phyloP scores from a whole-genome alignment of 1,140 invertebrate genomes.

The Zaprionus nigranus region DNA sequence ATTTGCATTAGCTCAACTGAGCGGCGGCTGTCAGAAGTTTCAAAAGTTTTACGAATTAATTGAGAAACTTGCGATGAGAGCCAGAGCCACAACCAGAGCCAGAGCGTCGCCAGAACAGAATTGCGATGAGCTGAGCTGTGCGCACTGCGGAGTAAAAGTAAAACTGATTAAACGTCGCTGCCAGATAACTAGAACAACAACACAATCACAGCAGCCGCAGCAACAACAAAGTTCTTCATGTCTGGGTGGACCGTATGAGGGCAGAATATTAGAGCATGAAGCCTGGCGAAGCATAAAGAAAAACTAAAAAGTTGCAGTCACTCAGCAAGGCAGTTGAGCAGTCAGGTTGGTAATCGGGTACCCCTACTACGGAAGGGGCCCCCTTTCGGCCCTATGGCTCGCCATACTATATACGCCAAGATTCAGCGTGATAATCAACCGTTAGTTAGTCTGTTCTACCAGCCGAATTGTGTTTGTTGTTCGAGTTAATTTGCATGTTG shows the following conservation, averaged over 20 bases:
- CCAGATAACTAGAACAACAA: constrained; percentile 47
- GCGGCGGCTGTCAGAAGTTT: constrained; percentile 58
- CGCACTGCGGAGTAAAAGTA: constrained; percentile 22
- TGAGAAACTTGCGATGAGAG: constrained; percentile 63
- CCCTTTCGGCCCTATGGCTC: neutral
- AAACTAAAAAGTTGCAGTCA: constrained; percentile 52
- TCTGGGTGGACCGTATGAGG: constrained; percentile 42
- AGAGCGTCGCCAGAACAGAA: constrained; percentile 26
- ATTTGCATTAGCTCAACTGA: constrained; percentile 60
- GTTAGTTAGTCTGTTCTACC: constrained; percentile 42
- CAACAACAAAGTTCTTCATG: constrained; percentile 12
- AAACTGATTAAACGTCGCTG: constrained; percentile 68
- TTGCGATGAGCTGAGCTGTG: constrained; percentile 25
- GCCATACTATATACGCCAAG: neutral
- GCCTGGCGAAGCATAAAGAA: constrained; percentile 53
- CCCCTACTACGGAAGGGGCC: neutral
- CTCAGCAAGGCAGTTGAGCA: neutral
- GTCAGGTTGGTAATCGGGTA: neutral
- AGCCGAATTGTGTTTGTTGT: constrained; percentile 14
- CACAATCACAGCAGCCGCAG: neutral
- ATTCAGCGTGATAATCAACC: constrained; percentile 42
- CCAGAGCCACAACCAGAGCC: neutral
- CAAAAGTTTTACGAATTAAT: constrained; percentile 74
- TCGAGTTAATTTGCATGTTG: constrained; percentile 67
- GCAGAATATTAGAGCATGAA: constrained; percentile 76